Base-by-base conservation (phyloP, 2,113 vertebrate genomes). In the Aviceda subcristata region DNA sequence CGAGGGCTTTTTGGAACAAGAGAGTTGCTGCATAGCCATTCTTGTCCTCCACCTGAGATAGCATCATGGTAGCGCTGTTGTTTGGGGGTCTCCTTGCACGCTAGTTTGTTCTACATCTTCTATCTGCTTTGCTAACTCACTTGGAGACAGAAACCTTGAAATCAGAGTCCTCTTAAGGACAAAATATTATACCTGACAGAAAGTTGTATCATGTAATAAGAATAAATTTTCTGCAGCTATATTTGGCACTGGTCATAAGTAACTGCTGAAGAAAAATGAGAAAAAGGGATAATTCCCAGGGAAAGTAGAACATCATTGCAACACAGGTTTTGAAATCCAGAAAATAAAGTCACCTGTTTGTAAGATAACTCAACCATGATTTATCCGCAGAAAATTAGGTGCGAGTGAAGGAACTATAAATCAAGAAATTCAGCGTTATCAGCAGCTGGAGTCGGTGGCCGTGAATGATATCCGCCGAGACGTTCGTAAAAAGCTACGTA, bases 341-440 rank as follows among this genome's bases (percentile, higher is more conserved):
- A 68, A 94, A 92, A 43, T 62, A 36, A 34, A 3, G 15, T 55
- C 55, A 62, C 43, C 14, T 57, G 7, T 21, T 79, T 80, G n/a
- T 77, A 8, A 93, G 29, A 29, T 81, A 91, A 78, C 68, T 81
- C 32, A 64, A 4, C 36, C 10, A 11, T 92, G 67, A 41, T 90
- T 96, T 95, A 59, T 62, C 50, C 86, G 26, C 93, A 99, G 99
- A 96, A 99, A 99, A 98, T 93, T 99, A 92, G 99, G 99, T 86
- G 99, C 99, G 63, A 99, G 99, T 79, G 99, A 99, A 96, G 99
- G 99, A 74, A 99, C 99, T 62, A 99, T 99, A 97, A 99, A 99
- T 93, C 99, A 99, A 97, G 99, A 99, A 98, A 99, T 99, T 68
- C 99, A 99, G 23, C 99, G 99, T 27, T 99, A 99, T 84, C 99